A percentile compares a stretch with the other conserved stretches of the same genome.
These are phyloP conservation scores for Platorchestia sp. DNA, from an alignment of 1,140 invertebrate species.

Conservation along the genomic window DNA sequence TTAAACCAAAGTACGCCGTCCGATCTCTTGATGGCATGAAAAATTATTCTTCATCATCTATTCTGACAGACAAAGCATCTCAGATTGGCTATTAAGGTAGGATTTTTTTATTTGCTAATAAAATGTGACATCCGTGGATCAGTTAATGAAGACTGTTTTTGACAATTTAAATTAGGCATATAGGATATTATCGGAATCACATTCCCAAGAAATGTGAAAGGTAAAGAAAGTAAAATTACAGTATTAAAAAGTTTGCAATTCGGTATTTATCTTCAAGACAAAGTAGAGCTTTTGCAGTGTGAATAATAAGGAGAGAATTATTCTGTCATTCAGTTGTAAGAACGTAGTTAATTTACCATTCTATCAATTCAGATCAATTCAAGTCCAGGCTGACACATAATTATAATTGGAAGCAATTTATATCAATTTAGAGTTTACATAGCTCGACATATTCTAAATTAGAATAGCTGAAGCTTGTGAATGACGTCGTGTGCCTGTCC, in stretches of 20 bases:
- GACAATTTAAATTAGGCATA: too few species aligned
- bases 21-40: too few species aligned
- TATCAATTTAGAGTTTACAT: background rate
- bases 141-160: too few species aligned
- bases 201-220: background rate
- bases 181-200: too few species aligned
- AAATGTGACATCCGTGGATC: too few species aligned
- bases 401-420: background rate
- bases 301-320: background rate
- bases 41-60: too few species aligned
- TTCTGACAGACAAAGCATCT: too few species aligned
- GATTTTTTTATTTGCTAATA: too few species aligned
- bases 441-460: background rate
- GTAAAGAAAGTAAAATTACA: background rate
- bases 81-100: too few species aligned
- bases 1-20: too few species aligned
- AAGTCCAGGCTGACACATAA: too few species aligned
- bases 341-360: background rate
- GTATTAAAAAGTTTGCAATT: background rate
- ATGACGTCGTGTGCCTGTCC: background rate
- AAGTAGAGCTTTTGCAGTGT: background rate
- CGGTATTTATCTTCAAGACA: background rate
- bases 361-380: background rate
- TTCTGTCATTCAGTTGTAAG: background rate
- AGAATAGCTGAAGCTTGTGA: background rate